A percentile compares a stretch with the other conserved stretches of the same genome.
phyloP scores from a whole-genome alignment of 2,113 vertebrate genomes.

The Crotalus helleri region DNA sequence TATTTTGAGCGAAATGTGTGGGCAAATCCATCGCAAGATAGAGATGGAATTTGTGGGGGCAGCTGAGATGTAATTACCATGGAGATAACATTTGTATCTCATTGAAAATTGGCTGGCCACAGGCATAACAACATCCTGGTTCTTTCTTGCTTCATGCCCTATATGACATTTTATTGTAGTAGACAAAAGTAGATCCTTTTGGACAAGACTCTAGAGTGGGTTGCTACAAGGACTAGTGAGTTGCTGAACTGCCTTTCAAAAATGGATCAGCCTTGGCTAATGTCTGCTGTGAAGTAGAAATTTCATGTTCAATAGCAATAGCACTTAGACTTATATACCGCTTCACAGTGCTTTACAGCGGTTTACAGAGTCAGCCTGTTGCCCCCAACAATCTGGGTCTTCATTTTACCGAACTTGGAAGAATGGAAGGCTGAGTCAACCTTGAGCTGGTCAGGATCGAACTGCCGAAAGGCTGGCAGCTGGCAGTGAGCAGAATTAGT shows the following conservation, averaged over 20 bases:
- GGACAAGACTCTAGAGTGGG: background rate
- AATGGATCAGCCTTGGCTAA: background rate
- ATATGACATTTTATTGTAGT: background rate
- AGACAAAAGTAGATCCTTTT: background rate
- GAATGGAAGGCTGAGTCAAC: too few relatives aligned
- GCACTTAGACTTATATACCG: too few relatives aligned
- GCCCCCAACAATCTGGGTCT: too few relatives aligned
- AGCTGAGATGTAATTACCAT: background rate
- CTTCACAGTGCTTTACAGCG: too few relatives aligned
- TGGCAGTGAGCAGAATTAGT: too few relatives aligned
- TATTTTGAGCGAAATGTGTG: background rate
- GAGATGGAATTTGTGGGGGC: background rate
- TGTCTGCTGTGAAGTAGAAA: background rate
- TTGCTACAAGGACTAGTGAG: background rate
- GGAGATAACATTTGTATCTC: background rate
- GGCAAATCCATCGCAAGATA: conserved; percentile 4
- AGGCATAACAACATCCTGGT: background rate
- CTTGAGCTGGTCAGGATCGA: too few relatives aligned
- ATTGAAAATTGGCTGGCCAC: conserved; percentile 1
- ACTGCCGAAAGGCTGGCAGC: too few relatives aligned
- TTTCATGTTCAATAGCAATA: background rate
- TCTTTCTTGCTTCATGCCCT: background rate
- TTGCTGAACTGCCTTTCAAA: background rate
- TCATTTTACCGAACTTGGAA: too few relatives aligned
- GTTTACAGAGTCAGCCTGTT: too few relatives aligned